Base-by-base conservation (phyloP, 2,888 invertebrate species). In the Ochlodes sylvanus region DNA sequence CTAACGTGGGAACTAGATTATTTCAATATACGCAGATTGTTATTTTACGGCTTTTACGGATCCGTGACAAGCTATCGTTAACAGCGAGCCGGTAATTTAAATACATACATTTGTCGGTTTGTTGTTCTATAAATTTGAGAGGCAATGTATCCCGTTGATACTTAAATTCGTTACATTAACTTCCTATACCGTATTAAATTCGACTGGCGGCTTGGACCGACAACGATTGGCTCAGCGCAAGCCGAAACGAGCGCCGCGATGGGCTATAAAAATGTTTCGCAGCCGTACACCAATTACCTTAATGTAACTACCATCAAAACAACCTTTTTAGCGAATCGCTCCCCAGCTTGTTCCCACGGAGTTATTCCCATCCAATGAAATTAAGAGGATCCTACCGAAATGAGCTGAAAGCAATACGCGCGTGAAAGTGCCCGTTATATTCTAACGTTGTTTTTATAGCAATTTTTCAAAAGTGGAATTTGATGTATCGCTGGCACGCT, bases 221-320 rank as follows among this genome's bases (percentile, higher is more conserved):
- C 88, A 87, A 87, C 86, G 85, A 89, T 88, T 86, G 88, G 86
- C 71, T 84, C 84, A 84, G 84, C 82, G 81, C 78, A 85, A 83
- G 84, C 85, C 83, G 83, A 82, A 89, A 90, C 87, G 87, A 84
- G 84, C 85, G 80, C 79, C 79, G 80, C 86, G 83, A 87, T 87
- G 82, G 87, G 81, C 88, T 82, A 88, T 89, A 90, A 91, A 90
- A 88, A 85, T 89, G 86, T 90, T 90, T 87, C 85, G 84, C 83
- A 87, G 84, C 84, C 87, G 86, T 87, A 87, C 81, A 86, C 85
- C 91, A 91, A 92, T 92, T 90, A 92, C 88, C 84, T 89, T 90
- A 91, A 91, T 91, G 90, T 89, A 87, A 86, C 88, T 86, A 86
- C 88, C 89, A 87, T 86, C 86, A 85, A 85, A 89, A 89, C 83